These are phyloP conservation scores for Coendou prehensilis DNA, from an alignment of 2,797 vertebrate species.

Conservation along the genomic window DNA sequence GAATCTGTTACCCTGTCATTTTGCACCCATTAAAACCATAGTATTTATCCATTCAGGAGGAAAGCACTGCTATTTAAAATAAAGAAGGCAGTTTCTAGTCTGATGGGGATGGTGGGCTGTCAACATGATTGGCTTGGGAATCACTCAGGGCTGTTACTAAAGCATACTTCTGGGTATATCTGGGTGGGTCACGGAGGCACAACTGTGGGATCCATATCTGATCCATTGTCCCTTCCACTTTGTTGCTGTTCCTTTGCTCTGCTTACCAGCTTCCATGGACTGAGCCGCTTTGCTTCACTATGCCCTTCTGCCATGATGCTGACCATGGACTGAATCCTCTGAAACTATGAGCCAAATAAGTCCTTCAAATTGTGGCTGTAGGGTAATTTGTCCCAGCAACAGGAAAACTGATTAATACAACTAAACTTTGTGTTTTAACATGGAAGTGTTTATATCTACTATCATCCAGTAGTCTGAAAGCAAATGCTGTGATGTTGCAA, in stretches of 20 bases:
- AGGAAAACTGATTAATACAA: background rate
- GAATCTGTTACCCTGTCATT: background rate
- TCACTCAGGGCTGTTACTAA: background rate
- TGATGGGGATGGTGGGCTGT: background rate
- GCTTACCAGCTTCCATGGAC: background rate
- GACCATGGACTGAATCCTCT: background rate
- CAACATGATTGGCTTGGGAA: background rate
- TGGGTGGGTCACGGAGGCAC: background rate
- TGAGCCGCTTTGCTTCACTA: background rate
- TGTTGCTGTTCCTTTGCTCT: background rate
- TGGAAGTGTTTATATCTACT: background rate
- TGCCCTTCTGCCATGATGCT: background rate
- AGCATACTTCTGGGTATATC: background rate
- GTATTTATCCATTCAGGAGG: background rate
- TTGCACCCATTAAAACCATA: background rate
- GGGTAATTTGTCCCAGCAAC: background rate
- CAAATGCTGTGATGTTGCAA: background rate
- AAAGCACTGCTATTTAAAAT: background rate
- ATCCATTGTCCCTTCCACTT: background rate
- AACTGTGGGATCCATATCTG: fast-evolving
- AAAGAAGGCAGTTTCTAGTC: background rate
- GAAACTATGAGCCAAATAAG: background rate
- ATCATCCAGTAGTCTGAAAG: background rate
- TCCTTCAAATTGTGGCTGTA: background rate
- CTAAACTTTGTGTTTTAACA: background rate